Conservation (phyloP, 2,888 invertebrate genomes). For the Cantharis flavilabris region DNA sequence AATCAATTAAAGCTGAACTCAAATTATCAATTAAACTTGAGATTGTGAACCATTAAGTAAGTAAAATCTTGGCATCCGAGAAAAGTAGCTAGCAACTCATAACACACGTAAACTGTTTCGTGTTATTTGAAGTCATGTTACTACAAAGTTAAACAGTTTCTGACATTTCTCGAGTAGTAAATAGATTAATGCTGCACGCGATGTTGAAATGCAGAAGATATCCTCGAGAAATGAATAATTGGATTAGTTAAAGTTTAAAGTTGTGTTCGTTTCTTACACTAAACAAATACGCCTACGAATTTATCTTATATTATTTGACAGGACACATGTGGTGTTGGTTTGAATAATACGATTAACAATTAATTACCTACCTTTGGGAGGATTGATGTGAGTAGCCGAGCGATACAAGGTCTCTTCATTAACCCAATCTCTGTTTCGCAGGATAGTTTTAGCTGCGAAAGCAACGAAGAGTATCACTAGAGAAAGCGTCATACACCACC, state of each 20-base stretch:
- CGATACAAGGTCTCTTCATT: slow-evolving; percentile 91
- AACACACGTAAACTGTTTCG: slow-evolving; percentile 22
- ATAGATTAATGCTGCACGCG: slow-evolving; percentile 48
- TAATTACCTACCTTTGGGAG: slow-evolving; percentile 86
- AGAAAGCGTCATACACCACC: slow-evolving; percentile 56
- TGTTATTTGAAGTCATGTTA: slow-evolving; percentile 37
- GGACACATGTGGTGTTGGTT: not conserved
- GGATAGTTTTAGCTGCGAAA: slow-evolving; percentile 76
- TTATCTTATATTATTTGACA: not conserved
- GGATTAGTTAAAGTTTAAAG: slow-evolving; percentile 37
- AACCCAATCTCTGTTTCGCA: slow-evolving; percentile 88
- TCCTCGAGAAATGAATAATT: slow-evolving; percentile 43
- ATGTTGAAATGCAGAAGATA: slow-evolving; percentile 46
- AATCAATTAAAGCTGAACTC: not conserved
- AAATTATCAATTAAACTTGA: not conserved
- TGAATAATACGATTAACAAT: not conserved
- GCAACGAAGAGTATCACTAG: slow-evolving; percentile 65
- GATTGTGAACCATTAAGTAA: slow-evolving; percentile 15
- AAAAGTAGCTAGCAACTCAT: slow-evolving; percentile 12
- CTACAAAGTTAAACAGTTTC: slow-evolving; percentile 46
- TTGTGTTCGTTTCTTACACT: slow-evolving; percentile 23
- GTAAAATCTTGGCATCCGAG: slow-evolving; percentile 10
- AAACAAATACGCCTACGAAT: slow-evolving; percentile 30
- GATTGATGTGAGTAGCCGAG: slow-evolving; percentile 90
- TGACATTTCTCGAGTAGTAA: slow-evolving; percentile 45